Percentiles rank a stretch among this genome's conserved stretches.
These are phyloP conservation scores for Pterois miles DNA, from an alignment of 2,797 vertebrate species.

Conservation along the genomic window DNA sequence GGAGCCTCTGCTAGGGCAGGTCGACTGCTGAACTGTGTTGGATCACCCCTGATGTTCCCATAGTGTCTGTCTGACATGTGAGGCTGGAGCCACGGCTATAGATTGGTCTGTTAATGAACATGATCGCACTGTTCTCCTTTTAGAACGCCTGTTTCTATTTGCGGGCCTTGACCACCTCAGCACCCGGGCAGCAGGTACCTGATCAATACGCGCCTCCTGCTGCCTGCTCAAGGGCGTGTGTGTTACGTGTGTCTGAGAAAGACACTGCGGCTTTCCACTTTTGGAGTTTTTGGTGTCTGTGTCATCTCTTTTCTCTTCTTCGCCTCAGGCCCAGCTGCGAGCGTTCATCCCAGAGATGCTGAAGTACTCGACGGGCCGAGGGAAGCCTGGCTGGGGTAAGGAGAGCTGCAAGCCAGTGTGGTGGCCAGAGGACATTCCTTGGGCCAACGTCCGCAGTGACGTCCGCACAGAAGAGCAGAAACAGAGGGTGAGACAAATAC, in stretches of 20 bases:
- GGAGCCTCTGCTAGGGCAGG: constrained; percentile 24
- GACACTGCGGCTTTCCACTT: constrained; percentile 14
- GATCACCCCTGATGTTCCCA: constrained; percentile 39
- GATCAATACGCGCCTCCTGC: constrained; percentile 66
- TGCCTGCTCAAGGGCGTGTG: constrained; percentile 64
- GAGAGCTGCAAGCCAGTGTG: constrained; percentile 98
- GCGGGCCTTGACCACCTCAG: constrained; percentile 54
- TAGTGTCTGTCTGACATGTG: constrained; percentile 49
- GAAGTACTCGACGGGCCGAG: constrained; percentile 97
- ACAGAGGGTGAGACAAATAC: constrained; percentile 86
- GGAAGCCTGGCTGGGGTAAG: constrained; percentile 99
- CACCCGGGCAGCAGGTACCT: constrained; percentile 42
- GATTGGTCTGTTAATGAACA: constrained; percentile 74
- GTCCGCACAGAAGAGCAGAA: constrained; percentile 98
- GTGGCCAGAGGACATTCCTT: constrained; percentile 99
- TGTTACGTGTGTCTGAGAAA: constrained; percentile 2
- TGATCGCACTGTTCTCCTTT: constrained; percentile 55
- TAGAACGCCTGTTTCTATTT: constrained; percentile 73
- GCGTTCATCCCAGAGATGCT: constrained; percentile 99
- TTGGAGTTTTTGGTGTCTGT: constrained; percentile 10
- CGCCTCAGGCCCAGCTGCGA: constrained; percentile 92
- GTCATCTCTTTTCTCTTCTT: background rate
- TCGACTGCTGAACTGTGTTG: constrained; percentile 4
- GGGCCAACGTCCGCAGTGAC: constrained; percentile 98
- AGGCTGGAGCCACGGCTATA: constrained; percentile 74